Base-by-base conservation (phyloP, 2,888 invertebrate species). In the Pollenia labialis region DNA sequence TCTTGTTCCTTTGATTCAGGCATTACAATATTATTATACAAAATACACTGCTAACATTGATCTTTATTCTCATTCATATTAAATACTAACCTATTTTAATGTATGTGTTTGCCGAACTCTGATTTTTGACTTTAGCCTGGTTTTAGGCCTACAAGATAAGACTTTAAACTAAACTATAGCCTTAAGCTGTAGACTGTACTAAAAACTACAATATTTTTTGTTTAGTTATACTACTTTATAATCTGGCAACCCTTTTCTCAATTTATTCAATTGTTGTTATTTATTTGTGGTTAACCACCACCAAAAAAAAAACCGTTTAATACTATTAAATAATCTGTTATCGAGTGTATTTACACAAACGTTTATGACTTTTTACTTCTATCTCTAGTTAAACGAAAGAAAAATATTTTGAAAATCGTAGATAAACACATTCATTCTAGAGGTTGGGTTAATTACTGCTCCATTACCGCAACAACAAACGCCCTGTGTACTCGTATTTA, bases 311-410 rank as follows among this genome's bases (percentile, higher is more conserved):
- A 69, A 58, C 46, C 42, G 71, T 72, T 62, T 46, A 18, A 75
- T 69, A 46, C 69, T 44, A 71, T 76, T 80, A 50, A 85, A 85
- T 58, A 75, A 85, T 85, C 69, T 71, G 62, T 71, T 85, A 85
- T 80, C 75, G 48, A 52, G 40, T 42, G 50, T 74, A 79, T 84
- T 85, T 85, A 71, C 14, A 75, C 68, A 85, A 80, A 85, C 80
- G 71, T 81, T 85, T 71, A 83, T 81, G 75, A 81, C 64, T 69
- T 85, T 32, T 79, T 69, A 68, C n/a, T 68, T 50, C 40, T 60
- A 32, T 1, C n/a, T 60, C 74, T 58, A n/a, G 48, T 66, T 74
- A 80, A 71, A 71, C 16, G 23, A 23, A 50, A 18, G 16, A 14
- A 64, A 54, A 16, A 42, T 18, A 50, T 52, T 62, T 52, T 58